Conservation (phyloP, 2,113 vertebrate species). For the Girardinichthys multiradiatus region DNA sequence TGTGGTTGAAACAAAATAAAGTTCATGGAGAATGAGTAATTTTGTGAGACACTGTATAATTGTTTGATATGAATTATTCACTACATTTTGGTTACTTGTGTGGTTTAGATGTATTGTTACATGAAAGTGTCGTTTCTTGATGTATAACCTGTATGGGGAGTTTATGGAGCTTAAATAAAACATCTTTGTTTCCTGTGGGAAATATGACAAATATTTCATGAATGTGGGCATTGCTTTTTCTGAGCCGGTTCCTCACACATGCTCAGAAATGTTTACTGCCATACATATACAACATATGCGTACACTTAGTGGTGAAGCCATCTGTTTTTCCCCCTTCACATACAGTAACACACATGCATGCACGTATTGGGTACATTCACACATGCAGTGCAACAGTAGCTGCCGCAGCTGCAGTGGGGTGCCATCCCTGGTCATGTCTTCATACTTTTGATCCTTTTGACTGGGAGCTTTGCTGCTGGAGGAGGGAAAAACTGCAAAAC, state of each 20-base stretch:
- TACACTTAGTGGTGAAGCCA: slow-evolving; percentile 34
- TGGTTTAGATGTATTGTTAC: neutral
- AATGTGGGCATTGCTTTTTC: slow-evolving; percentile 42
- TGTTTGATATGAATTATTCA: too few species aligned
- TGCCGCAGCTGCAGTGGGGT: slow-evolving; percentile 67
- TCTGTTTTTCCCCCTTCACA: slow-evolving; percentile 40
- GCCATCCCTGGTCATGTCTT: slow-evolving; percentile 71
- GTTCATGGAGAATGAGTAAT: neutral
- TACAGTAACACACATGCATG: slow-evolving; percentile 23
- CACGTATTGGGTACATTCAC: slow-evolving; percentile 6
- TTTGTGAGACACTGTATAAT: too few species aligned
- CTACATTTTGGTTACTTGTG: too few species aligned
- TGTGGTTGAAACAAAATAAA: too few species aligned
- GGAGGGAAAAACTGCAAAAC: slow-evolving; percentile 80
- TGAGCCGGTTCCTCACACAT: slow-evolving; percentile 1
- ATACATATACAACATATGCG: slow-evolving; percentile 25
- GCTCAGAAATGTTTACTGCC: slow-evolving; percentile 37
- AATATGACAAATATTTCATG: slow-evolving; percentile 48
- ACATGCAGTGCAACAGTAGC: slow-evolving; percentile 56
- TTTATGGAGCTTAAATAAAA: neutral
- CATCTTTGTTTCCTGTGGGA: slow-evolving; percentile 45
- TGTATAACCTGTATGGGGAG: neutral
- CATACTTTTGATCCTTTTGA: slow-evolving; percentile 78
- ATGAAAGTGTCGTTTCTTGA: neutral
- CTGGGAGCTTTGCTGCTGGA: slow-evolving; percentile 62